Conservation (phyloP, 1,140 invertebrate species). For the Orussus abietinus region DNA sequence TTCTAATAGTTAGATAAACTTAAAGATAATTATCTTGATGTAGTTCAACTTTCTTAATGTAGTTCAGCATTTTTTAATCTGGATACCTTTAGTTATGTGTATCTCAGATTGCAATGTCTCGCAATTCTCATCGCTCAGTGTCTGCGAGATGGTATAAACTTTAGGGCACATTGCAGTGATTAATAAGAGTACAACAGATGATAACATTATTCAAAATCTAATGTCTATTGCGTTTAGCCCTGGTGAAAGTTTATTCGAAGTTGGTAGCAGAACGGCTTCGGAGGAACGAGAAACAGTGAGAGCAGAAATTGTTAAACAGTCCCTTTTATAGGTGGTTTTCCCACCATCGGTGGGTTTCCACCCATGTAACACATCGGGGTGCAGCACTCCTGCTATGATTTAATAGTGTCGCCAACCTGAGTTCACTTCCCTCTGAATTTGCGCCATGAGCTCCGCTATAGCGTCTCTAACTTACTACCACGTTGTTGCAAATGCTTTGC, state of each 20-base stretch:
- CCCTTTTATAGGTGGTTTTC: conserved; percentile 44
- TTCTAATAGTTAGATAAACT: conserved; percentile 3
- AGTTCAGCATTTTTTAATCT: conserved; percentile 6
- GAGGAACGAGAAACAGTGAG: conserved; percentile 30
- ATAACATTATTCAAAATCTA: conserved; percentile 22
- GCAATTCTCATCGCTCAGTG: conserved; percentile 41
- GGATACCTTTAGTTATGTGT: conserved; percentile 71
- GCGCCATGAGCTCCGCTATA: conserved; percentile 11
- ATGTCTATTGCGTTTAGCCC: conserved; percentile 3
- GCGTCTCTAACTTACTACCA: conserved; percentile 18
- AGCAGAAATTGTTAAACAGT: conserved; percentile 24
- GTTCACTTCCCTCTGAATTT: conserved; percentile 21
- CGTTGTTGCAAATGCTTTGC: conserved; percentile 35
- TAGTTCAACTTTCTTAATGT: conserved; percentile 7
- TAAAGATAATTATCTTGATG: neutral
- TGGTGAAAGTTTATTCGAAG: conserved; percentile 9
- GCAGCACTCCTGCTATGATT: conserved; percentile 36
- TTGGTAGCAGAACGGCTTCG: conserved; percentile 4
- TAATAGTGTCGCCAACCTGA: conserved; percentile 30
- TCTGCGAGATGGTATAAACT: conserved; percentile 16
- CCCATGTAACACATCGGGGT: conserved; percentile 22
- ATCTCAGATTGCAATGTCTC: conserved; percentile 77
- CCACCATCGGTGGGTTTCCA: no score
- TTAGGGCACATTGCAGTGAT: conserved; percentile 13
- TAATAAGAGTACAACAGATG: conserved; percentile 16